Evolutionary conservation across 2,888 invertebrate species (phyloP).

Genomic region (Amphiduros pacificus): DNA sequence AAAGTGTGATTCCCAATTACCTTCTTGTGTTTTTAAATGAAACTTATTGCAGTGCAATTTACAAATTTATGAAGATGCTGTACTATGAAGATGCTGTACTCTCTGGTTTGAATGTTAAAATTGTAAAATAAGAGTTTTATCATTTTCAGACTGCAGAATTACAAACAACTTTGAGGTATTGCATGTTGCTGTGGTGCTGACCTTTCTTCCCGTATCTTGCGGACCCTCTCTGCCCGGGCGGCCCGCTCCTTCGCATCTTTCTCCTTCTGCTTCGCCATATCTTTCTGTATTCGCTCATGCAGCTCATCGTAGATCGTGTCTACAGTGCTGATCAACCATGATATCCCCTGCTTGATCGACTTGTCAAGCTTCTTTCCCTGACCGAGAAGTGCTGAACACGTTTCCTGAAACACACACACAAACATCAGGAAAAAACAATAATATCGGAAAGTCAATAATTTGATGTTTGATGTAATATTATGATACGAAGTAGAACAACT

Average conservation of each 20-base stretch:
- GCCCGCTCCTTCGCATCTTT: slow-evolving; percentile 60
- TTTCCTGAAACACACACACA: slow-evolving; percentile 61
- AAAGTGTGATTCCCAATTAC: too few relatives aligned
- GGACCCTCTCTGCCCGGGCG: slow-evolving; percentile 39
- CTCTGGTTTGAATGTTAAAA: too few relatives aligned
- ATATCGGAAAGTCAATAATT: background rate
- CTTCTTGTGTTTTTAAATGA: too few relatives aligned
- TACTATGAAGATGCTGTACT: too few relatives aligned
- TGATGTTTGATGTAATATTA: background rate
- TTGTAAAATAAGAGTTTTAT: too few relatives aligned
- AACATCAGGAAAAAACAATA: background rate
- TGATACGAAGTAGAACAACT: background rate
- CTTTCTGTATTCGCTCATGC: slow-evolving; percentile 68
- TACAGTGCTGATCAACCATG: slow-evolving; percentile 73
- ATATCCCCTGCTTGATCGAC: slow-evolving; percentile 64
- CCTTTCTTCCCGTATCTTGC: slow-evolving; percentile 6
- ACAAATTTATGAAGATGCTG: too few relatives aligned
- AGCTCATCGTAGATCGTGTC: slow-evolving; percentile 69
- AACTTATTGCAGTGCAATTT: too few relatives aligned
- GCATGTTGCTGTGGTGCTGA: too few relatives aligned
- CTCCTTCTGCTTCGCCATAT: slow-evolving; percentile 65
- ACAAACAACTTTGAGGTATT: too few relatives aligned
- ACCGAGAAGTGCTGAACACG: slow-evolving; percentile 55
- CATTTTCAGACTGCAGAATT: too few relatives aligned
- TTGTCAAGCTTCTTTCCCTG: slow-evolving; percentile 67